Evolutionary conservation across 2,888 invertebrate genomes (phyloP), one percentile per base, ranked within the genome.

Genomic region (Acleris cristana): DNA sequence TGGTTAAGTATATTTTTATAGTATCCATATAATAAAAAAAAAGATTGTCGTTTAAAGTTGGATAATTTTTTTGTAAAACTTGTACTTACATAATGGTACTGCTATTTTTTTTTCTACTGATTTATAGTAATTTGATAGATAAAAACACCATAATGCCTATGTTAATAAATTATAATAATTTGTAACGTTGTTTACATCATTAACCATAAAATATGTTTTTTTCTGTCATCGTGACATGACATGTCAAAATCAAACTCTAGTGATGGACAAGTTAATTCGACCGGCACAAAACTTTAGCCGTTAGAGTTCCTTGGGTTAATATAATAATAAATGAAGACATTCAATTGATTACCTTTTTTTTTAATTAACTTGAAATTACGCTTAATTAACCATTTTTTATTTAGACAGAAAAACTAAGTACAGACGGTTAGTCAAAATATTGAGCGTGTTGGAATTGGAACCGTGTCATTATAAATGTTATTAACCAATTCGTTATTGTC

Each of bases 181-280:
- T 40, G 12, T 14, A 14, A 14, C 14, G 40, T 40, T 12, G 14
- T 40, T 14, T 71, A 69, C 72, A 73, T 76, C 75, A 70, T 40
- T 58, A 73, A 65, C 70, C 59, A 69, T 57, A 74, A 74, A 74
- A 73, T 65, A 70, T 66, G 71, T 61, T 81, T 80, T 78, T 79
- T 73, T 77, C 85, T 81, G 85, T 87, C 87, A 87, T 74, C 70
- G 72, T 69, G 73, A 89, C 88, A 84, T 82, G 82, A 76, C 82
- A 79, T 78, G 87, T 89, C 89, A 88, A 85, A 85, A 85, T 85
- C 79, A 78, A 14, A 71, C 69, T 76, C 77, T 78, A 85, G 78
- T 86, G 89, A 87, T 87, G 87, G 87, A 90, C 82, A 88, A 87
- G 88, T 89, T 89, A 88, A 89, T 89, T 87, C 82, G 81, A 87